Evolutionary conservation across 2,797 vertebrate genomes (phyloP).

Genomic region (Percopsis omiscomaycus): DNA sequence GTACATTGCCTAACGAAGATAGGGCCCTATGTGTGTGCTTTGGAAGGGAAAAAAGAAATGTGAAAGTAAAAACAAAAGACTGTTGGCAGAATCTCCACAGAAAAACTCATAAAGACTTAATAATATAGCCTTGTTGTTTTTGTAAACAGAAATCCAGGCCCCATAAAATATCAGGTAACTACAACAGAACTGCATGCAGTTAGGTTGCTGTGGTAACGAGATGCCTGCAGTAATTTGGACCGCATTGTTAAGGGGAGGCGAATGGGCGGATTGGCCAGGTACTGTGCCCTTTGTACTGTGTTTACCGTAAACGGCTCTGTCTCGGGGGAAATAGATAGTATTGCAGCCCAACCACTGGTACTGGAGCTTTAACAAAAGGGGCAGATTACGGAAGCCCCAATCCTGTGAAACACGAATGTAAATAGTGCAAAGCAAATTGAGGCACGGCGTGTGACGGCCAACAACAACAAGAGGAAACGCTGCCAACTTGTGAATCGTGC

Average conservation of each 20-base stretch:
- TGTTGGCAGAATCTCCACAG: conserved; percentile 62
- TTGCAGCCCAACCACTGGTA: conserved; percentile 36
- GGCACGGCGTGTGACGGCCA: conserved; percentile 32
- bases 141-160: conserved; percentile 71
- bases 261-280: conserved; percentile 53
- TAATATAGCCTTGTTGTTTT: conserved; percentile 73
- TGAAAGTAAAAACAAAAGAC: conserved; percentile 58
- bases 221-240: conserved; percentile 57
- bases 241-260: conserved; percentile 58
- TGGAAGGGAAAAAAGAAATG: conserved; percentile 41
- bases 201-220: conserved; percentile 67
- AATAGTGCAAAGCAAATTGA: conserved; percentile 35
- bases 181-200: conserved; percentile 72
- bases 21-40: not conserved
- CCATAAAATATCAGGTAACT: conserved; percentile 78
- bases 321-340: conserved; percentile 39
- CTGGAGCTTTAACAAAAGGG: conserved; percentile 28
- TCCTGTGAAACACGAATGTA: conserved; percentile 31
- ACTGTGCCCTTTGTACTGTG: conserved; percentile 44
- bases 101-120: conserved; percentile 65
- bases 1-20: too few species aligned
- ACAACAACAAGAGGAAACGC: conserved; percentile 43
- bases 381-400: conserved; percentile 17
- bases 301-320: conserved; percentile 53
- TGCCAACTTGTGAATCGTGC: conserved; percentile 60